Evolutionary conservation across 2,888 invertebrate species (phyloP).

Genomic region (Odontomyia ornata): DNA sequence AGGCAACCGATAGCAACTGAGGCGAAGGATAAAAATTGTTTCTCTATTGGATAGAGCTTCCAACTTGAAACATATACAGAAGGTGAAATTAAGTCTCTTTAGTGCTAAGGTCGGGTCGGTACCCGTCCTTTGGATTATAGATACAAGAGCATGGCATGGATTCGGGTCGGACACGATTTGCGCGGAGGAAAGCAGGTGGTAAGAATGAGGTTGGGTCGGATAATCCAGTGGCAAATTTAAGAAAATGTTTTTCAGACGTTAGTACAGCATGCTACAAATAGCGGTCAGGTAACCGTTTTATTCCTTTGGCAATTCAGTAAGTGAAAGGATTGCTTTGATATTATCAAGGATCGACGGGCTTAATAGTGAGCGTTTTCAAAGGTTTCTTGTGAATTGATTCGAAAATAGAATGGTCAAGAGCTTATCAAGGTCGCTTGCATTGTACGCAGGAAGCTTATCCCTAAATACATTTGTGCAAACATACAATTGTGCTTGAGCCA

Average conservation of each 20-base stretch:
- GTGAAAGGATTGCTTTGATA: background rate
- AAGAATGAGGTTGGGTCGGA: background rate
- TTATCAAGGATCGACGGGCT: background rate
- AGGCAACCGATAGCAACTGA: background rate
- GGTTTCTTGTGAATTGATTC: background rate
- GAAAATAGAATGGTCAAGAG: background rate
- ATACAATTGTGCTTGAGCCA: too few species aligned
- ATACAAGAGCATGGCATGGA: background rate
- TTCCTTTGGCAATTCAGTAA: background rate
- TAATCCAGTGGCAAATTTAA: background rate
- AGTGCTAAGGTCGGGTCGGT: too few species aligned
- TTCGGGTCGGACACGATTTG: background rate
- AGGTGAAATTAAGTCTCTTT: too few species aligned
- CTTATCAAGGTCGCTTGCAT: background rate
- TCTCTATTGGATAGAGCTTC: background rate
- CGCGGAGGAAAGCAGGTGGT: background rate
- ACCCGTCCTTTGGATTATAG: too few species aligned
- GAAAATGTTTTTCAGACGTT: slow-evolving; percentile 2
- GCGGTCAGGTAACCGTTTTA: background rate
- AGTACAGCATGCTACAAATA: background rate
- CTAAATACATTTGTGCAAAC: too few species aligned
- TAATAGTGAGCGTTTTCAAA: background rate
- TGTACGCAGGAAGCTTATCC: too few species aligned
- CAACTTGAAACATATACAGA: too few species aligned
- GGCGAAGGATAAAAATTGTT: slow-evolving; percentile 2